Conservation (phyloP, 2,113 vertebrate genomes). For the Crotophaga sulcirostris region DNA sequence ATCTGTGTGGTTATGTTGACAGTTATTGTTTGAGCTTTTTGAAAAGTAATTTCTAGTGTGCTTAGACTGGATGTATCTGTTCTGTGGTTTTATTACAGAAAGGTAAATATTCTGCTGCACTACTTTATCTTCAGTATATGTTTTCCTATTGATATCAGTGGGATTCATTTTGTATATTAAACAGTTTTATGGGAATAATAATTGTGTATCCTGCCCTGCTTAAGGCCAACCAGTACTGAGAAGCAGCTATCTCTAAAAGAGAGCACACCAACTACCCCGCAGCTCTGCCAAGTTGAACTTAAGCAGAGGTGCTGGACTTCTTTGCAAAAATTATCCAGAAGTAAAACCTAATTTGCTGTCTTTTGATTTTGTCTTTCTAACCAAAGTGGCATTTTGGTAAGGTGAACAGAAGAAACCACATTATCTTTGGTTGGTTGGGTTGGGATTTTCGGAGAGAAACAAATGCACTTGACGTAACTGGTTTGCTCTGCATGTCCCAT, state of each 20-base stretch:
- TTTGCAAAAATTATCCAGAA: neutral
- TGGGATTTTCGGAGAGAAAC: neutral
- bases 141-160: neutral
- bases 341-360: neutral
- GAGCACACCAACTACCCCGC: neutral
- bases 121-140: neutral
- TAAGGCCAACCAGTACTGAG: neutral
- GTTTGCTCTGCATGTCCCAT: neutral
- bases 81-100: neutral
- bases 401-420: neutral
- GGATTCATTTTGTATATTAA: neutral
- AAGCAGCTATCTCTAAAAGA: neutral
- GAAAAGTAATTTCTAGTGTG: neutral
- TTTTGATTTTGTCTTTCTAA: neutral
- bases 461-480: neutral
- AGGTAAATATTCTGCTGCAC: neutral
- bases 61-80: neutral
- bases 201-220: neutral
- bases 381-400: neutral
- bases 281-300: neutral
- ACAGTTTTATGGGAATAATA: neutral
- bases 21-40: neutral
- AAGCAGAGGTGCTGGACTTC: neutral
- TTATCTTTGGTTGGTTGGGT: conserved; percentile 14
- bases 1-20: neutral